Conservation (phyloP, 2,113 vertebrate species). For the Xenopus tropicalis region DNA sequence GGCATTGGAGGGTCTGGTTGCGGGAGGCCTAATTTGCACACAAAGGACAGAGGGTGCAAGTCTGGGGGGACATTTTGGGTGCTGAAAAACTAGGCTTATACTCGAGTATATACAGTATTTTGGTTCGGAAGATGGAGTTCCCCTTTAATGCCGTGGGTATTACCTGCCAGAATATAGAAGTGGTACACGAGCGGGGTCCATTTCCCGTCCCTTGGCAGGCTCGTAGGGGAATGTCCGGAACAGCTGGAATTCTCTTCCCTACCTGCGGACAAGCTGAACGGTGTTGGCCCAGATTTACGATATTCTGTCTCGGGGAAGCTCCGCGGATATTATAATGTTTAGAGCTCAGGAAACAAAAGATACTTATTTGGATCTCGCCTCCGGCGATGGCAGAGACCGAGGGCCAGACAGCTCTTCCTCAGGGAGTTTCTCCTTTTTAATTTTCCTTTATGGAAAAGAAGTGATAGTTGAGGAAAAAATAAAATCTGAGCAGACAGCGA, state of each 20-base stretch:
- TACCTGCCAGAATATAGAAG: too few species aligned
- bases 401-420: background rate
- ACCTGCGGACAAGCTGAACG: background rate
- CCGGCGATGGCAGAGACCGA: background rate
- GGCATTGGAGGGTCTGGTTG: too few species aligned
- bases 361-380: background rate
- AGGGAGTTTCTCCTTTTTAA: background rate
- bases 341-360: background rate
- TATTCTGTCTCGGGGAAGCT: background rate
- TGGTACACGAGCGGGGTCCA: too few species aligned
- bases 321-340: background rate
- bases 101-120: too few species aligned
- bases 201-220: too few species aligned
- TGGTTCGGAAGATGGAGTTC: conserved; percentile 88
- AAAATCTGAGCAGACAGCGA: background rate
- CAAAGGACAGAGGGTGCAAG: too few species aligned
- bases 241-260: background rate
- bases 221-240: background rate
- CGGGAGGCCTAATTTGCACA: too few species aligned
- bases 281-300: background rate
- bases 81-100: too few species aligned
- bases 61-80: too few species aligned
- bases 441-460: background rate
- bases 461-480: background rate
- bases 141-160: too few species aligned